Evolutionary conservation across 2,888 invertebrate species (phyloP).

Genomic region (Seira sanloemensis): DNA sequence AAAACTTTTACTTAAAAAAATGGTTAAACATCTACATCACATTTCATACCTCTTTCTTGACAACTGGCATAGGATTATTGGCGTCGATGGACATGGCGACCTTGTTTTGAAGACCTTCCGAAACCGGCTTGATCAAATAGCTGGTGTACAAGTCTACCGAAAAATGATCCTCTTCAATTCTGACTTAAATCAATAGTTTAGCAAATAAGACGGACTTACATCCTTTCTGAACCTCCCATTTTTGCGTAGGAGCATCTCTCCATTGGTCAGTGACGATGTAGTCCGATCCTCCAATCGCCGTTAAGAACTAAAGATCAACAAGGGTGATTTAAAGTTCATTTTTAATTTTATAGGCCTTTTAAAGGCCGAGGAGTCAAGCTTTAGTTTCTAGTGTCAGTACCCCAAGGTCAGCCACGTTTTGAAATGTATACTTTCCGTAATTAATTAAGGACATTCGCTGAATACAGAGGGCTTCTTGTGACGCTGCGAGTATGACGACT

Average conservation of each 20-base stretch:
- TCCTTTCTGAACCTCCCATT: slow-evolving; percentile 48
- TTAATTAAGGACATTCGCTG: slow-evolving; percentile 11
- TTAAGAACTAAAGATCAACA: slow-evolving; percentile 50
- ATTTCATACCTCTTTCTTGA: slow-evolving; percentile 28
- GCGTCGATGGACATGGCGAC: not conserved
- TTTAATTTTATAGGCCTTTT: too few relatives aligned
- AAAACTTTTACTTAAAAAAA: not conserved
- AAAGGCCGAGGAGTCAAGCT: too few relatives aligned
- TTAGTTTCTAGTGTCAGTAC: not conserved
- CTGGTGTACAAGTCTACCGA: slow-evolving; percentile 33
- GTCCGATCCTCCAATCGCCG: slow-evolving; percentile 8
- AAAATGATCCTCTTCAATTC: not conserved
- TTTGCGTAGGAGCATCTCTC: slow-evolving; percentile 42
- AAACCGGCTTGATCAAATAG: slow-evolving; percentile 46
- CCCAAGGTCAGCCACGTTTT: slow-evolving; percentile 22
- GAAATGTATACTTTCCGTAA: slow-evolving; percentile 20
- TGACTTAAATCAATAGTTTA: not conserved
- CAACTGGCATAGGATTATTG: not conserved
- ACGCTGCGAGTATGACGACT: slow-evolving; percentile 78
- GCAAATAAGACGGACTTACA: slow-evolving; percentile 34
- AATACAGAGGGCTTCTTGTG: slow-evolving; percentile 73
- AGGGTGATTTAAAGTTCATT: too few relatives aligned
- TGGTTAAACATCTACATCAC: not conserved
- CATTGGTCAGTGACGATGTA: slow-evolving; percentile 33
- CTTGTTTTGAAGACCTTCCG: slow-evolving; percentile 32